phyloP scores from a whole-genome alignment of 2,797 vertebrate genomes.

The Peromyscus attwateri region DNA sequence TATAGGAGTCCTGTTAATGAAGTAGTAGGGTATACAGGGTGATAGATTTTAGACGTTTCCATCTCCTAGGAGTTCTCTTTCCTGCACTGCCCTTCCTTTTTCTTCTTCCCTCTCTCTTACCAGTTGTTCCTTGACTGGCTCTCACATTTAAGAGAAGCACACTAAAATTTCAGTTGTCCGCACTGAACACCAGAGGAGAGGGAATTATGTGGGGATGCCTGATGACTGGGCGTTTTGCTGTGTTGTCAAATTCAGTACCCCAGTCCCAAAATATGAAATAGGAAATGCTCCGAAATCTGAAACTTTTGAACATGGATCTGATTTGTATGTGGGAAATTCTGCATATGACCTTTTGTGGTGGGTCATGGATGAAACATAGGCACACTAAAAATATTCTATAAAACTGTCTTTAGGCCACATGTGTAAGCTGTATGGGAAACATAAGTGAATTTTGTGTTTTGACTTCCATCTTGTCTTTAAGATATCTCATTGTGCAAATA shows the following conservation, averaged over 20 bases:
- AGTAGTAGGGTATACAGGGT: background rate
- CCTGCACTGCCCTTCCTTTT: background rate
- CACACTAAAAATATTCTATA: background rate
- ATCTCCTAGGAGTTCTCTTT: background rate
- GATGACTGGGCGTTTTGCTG: background rate
- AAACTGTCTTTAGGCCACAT: background rate
- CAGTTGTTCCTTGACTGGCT: background rate
- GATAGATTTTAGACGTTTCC: background rate
- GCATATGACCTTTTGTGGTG: background rate
- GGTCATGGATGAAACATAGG: background rate
- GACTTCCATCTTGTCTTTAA: background rate
- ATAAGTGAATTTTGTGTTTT: background rate
- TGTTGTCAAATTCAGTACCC: background rate
- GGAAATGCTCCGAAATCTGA: background rate
- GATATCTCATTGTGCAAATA: background rate
- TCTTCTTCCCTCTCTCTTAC: too few species aligned
- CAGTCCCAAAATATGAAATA: background rate
- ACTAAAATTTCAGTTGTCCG: background rate
- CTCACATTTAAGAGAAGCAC: background rate
- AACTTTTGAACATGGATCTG: background rate
- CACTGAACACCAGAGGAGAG: background rate
- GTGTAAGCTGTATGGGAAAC: background rate
- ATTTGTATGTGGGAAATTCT: background rate
- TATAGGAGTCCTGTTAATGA: background rate
- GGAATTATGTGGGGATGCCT: background rate